phyloP scores from a whole-genome alignment of 2,113 vertebrate genomes.

The Cynocephalus volans region DNA sequence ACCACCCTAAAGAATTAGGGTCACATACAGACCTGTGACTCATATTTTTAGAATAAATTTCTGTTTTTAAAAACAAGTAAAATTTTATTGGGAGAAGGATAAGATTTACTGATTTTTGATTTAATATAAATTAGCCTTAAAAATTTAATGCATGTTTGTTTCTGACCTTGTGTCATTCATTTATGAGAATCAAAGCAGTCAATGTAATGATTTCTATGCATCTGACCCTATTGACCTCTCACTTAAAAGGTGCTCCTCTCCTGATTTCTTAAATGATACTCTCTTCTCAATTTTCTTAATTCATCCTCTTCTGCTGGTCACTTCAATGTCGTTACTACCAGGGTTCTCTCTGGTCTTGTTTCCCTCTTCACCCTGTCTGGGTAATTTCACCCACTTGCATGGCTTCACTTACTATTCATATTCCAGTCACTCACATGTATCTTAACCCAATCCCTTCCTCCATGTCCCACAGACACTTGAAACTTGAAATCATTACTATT shows the following conservation, averaged over 20 bases:
- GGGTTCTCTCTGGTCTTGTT: neutral
- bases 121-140: slow-evolving; percentile 6
- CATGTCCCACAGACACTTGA: neutral
- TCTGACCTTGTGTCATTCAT: slow-evolving; percentile 12
- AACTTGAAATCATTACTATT: neutral
- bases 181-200: slow-evolving; percentile 43
- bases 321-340: neutral
- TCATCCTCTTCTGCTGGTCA: neutral
- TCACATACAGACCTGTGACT: neutral
- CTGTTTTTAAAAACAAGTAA: slow-evolving; percentile 27
- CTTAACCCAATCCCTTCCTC: neutral
- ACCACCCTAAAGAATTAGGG: neutral
- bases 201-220: neutral
- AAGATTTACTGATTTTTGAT: slow-evolving; percentile 25
- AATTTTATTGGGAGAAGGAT: slow-evolving; percentile 12
- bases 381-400: neutral
- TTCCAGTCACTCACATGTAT: neutral
- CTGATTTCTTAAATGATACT: neutral
- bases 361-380: neutral
- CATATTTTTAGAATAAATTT: neutral
- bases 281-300: neutral
- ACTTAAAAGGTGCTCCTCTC: slow-evolving; percentile 1
- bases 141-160: neutral
- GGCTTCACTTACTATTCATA: neutral
- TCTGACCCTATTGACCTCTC: neutral